These are phyloP conservation scores for Branchipolynoe longqiensis DNA, from an alignment of 2,888 invertebrate genomes.

Conservation along the genomic window DNA sequence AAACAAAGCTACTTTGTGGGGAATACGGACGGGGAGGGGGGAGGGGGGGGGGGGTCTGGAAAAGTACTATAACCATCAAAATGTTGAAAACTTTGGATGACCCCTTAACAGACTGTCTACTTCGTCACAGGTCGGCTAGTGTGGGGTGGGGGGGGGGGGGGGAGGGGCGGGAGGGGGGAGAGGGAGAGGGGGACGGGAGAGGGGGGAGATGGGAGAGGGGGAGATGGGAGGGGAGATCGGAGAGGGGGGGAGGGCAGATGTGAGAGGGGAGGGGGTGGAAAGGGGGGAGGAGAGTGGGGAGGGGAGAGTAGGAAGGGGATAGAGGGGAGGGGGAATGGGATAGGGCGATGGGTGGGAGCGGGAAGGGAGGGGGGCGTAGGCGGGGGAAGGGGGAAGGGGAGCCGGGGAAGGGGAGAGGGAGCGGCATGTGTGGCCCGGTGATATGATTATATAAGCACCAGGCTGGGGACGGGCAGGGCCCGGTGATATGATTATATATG, in stretches of 20 bases:
- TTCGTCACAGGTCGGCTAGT: neutral
- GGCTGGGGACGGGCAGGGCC: no score
- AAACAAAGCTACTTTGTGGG: no score
- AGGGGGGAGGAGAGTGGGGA: neutral
- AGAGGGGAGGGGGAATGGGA: neutral
- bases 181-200: neutral
- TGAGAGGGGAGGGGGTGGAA: constrained; percentile 5
- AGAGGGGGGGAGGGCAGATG: neutral
- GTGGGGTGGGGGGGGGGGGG: neutral
- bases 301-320: neutral
- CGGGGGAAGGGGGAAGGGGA: neutral
- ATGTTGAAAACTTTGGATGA: no score
- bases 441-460: constrained; percentile 17
- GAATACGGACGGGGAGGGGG: no score
- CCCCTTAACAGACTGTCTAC: no score
- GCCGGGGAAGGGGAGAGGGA: neutral
- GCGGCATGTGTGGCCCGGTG: neutral
- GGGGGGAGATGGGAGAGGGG: neutral
- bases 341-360: neutral
- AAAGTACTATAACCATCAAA: no score
- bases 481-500: no score
- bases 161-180: neutral
- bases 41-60: no score
- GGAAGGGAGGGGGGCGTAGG: constrained; percentile 8
- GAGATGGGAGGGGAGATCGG: neutral